Evolutionary conservation across 2,797 vertebrate species (phyloP).

Genomic region (Phoxinus dragarum): DNA sequence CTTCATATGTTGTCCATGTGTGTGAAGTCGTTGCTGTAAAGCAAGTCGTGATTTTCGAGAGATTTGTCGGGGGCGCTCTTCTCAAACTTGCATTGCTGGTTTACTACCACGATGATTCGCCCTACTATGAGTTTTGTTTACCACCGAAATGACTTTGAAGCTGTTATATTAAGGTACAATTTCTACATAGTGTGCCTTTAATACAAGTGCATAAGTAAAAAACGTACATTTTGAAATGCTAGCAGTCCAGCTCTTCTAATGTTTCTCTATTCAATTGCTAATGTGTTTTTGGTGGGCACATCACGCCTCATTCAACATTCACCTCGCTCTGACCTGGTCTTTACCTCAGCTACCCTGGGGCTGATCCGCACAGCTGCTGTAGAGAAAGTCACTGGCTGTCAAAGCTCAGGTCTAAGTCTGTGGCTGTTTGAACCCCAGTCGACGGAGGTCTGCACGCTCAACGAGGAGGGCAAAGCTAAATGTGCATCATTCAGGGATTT

Average conservation of each 20-base stretch:
- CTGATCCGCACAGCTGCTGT: conserved; percentile 21
- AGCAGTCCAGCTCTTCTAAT: background rate
- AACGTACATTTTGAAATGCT: background rate
- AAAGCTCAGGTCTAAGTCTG: background rate
- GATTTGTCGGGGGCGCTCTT: too few relatives aligned
- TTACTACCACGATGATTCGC: too few relatives aligned
- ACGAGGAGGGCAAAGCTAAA: conserved; percentile 9
- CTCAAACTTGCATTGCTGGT: too few relatives aligned
- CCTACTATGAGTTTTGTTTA: too few relatives aligned
- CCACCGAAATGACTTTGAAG: too few relatives aligned
- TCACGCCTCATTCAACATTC: conserved; percentile 15
- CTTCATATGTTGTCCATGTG: too few relatives aligned
- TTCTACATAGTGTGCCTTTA: too few relatives aligned
- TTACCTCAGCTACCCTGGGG: conserved; percentile 24
- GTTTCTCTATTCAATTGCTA: background rate
- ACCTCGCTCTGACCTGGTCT: conserved; percentile 29
- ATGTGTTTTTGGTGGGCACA: background rate
- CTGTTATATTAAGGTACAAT: too few relatives aligned
- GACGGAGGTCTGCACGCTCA: background rate
- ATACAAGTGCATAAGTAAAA: too few relatives aligned
- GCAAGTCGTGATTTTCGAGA: too few relatives aligned
- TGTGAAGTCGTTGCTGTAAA: too few relatives aligned
- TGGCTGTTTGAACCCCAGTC: conserved; percentile 1
- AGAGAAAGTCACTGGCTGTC: conserved; percentile 41
- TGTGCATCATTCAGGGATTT: conserved; percentile 20